Conservation (phyloP, 2,797 vertebrate species). For the Hylomyscus alleni region DNA sequence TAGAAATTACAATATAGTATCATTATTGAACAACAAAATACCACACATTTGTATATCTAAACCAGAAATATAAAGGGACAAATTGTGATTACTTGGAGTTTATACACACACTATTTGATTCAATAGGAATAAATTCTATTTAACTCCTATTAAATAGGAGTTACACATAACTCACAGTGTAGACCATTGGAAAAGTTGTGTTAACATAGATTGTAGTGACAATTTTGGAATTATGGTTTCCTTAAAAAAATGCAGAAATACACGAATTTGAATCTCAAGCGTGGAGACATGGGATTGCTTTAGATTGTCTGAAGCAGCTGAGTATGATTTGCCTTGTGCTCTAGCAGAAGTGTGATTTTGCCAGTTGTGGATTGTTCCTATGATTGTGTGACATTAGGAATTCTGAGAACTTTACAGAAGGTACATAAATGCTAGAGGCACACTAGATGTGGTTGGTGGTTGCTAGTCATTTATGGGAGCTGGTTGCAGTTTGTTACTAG, state of each 20-base stretch:
- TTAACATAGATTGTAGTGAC: not conserved
- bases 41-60: slow-evolving; percentile 6
- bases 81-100: not conserved
- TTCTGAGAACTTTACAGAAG: not conserved
- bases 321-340: too few species aligned
- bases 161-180: not conserved
- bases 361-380: too few species aligned
- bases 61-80: not conserved
- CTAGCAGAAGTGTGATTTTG: too few species aligned
- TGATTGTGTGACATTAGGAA: not conserved
- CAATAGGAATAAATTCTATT: not conserved
- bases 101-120: not conserved
- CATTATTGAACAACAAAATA: not conserved
- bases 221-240: too few species aligned
- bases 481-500: not conserved
- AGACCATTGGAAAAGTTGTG: not conserved
- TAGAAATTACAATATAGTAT: not conserved
- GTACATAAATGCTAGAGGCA: not conserved
- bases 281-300: too few species aligned
- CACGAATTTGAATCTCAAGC: too few species aligned
- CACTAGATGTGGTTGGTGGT: not conserved
- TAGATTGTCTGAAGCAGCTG: too few species aligned
- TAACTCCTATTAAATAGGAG: too few species aligned
- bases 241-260: too few species aligned
- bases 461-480: too few species aligned